Percentiles rank a stretch among this genome's conserved stretches.
Conservation (phyloP, 2,797 vertebrate species). For the Mus spretus region DNA sequence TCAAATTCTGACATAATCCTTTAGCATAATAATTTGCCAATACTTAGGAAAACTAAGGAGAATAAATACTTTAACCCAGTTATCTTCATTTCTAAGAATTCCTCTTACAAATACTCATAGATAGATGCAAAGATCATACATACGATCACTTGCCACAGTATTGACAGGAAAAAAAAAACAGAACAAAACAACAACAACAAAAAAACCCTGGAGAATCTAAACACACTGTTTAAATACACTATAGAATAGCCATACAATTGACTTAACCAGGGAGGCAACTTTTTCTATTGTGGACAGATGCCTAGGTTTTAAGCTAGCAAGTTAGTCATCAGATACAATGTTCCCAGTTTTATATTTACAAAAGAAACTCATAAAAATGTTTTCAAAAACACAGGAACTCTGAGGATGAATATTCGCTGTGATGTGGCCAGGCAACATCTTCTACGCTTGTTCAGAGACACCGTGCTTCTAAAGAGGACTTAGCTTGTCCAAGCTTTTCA, state of each 20-base stretch:
- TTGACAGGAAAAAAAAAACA: background rate
- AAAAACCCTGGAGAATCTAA: background rate
- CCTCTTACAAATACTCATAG: background rate
- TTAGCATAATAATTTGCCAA: background rate
- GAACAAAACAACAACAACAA: too few species aligned
- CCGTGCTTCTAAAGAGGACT: background rate
- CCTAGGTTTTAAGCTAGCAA: conserved; percentile 58
- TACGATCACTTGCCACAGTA: background rate
- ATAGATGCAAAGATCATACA: background rate
- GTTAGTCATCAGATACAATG: conserved; percentile 33
- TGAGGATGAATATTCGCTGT: conserved; percentile 7
- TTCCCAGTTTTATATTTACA: background rate
- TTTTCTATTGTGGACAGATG: conserved; percentile 34
- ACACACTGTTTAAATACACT: conserved; percentile 6
- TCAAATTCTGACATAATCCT: conserved; percentile 33
- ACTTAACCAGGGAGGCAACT: conserved; percentile 24
- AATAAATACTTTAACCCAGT: conserved; percentile 2
- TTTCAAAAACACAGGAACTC: conserved; percentile 40
- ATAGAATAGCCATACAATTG: background rate
- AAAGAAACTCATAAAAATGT: background rate
- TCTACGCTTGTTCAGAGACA: background rate
- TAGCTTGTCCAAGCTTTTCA: background rate
- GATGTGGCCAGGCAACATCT: background rate
- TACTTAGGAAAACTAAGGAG: conserved; percentile 55
- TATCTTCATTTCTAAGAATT: conserved; percentile 50